Evolutionary conservation across 1,140 invertebrate genomes (phyloP), one percentile per base, ranked within the genome.

Genomic region (Meloidogyne exigua): DNA sequence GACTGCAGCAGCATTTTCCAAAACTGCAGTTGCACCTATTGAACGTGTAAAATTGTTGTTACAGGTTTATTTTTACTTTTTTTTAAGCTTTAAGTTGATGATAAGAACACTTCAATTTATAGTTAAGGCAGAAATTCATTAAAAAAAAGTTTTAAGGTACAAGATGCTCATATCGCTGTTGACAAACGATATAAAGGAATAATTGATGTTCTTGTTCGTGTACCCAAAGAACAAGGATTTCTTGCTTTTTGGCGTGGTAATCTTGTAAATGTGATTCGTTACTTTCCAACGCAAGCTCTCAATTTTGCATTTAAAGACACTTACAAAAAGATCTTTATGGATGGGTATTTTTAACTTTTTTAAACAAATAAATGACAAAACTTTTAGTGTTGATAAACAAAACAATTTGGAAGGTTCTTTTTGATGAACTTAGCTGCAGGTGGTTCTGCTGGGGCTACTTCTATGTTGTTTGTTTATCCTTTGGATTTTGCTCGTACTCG

Each of bases 351-450:
- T 64, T n/a, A 5, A 10, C 15, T n/a, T 5, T 80, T 12, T 12
- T 63, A n/a, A 13, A n/a, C 64, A 42, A 26, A 49, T 9, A 78
- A 10, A 10, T 26, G 12, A 26, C 7, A 25, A 64, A 75, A 15
- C 23, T 49, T 79, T 36, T 72, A 81, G 92, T 80, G 91, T 94
- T 78, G 92, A 94, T 89, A 93, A 94, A 89, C 91, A 93, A 93
- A 91, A 75, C 92, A 94, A 83, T 95, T 95, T 91, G 92, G 92
- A 91, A 91, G 91, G 85, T 93, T 93, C 85, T 95, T 95, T 88
- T 88, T 90, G 80, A 93, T 93, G 72, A 89, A 89, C 81, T 77
- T 88, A 74, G 86, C 88, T 21, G 85, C 86, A 69, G 88, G 88
- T 76, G 88, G 88, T 75, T 87, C 87, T 66, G 88, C 88, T 76